These are phyloP conservation scores for Virgularia gustaviana DNA, from an alignment of 92 coral and sea anemone genomes.

Conservation along the genomic window DNA sequence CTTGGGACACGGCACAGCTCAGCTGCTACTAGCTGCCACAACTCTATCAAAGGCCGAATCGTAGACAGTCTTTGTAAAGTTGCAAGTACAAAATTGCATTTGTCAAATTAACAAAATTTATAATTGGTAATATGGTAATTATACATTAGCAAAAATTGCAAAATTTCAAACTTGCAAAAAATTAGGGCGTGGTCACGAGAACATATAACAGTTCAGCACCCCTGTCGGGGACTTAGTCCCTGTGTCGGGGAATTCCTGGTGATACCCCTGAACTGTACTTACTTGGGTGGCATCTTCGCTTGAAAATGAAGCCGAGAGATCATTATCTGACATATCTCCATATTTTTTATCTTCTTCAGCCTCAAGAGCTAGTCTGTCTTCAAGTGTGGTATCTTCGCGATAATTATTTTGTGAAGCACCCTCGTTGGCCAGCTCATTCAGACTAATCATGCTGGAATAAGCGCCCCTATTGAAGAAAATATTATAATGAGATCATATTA, in stretches of 20 bases:
- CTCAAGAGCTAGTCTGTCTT: conserved; percentile 88
- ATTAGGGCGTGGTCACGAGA: too few species aligned
- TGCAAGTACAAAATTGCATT: too few species aligned
- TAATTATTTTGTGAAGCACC: conserved; percentile 56
- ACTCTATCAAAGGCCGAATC: too few species aligned
- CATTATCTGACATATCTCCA: conserved; percentile 67
- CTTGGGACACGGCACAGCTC: too few species aligned
- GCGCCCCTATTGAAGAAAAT: conserved; percentile 43
- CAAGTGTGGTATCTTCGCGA: conserved; percentile 85
- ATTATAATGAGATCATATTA: background rate
- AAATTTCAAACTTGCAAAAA: too few species aligned
- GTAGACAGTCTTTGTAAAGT: too few species aligned
- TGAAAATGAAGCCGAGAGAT: conserved; percentile 53
- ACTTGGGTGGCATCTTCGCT: conserved; percentile 61
- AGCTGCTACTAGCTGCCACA: too few species aligned
- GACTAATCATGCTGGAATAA: conserved; percentile 57
- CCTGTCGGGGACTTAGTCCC: conserved; percentile 76
- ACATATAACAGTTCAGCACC: conserved; percentile 95
- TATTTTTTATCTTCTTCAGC: conserved; percentile 97
- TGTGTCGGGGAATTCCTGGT: too few species aligned
- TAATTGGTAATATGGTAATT: too few species aligned
- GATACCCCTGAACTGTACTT: too few species aligned
- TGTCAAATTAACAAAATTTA: too few species aligned
- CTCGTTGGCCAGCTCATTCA: conserved; percentile 64
- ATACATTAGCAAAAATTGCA: too few species aligned